These are phyloP conservation scores for Drosophila dives DNA, from an alignment of 2,888 invertebrate genomes.

Conservation along the genomic window DNA sequence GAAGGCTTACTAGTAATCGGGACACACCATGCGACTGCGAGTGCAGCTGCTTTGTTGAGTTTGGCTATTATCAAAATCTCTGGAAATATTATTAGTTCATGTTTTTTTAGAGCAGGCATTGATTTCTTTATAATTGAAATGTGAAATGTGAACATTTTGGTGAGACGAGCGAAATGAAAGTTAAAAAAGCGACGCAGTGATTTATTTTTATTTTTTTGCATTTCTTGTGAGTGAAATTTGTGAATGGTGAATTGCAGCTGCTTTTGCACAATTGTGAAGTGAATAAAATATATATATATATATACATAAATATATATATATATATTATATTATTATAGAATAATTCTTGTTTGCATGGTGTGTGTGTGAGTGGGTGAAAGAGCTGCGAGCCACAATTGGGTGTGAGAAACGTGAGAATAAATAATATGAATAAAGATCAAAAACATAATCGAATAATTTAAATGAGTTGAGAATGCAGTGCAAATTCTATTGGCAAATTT, in stretches of 20 bases:
- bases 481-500: constrained; percentile 70
- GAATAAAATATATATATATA: constrained; percentile 8
- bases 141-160: constrained; percentile 19
- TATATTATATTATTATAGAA: not conserved
- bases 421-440: not conserved
- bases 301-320: constrained; percentile 1
- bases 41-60: constrained; percentile 38
- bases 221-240: constrained; percentile 1
- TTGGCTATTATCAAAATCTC: constrained; percentile 23
- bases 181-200: constrained; percentile 18
- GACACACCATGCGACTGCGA: constrained; percentile 35
- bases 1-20: constrained; percentile 46
- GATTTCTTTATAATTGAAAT: not conserved
- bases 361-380: constrained; percentile 20
- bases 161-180: not conserved
- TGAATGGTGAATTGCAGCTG: constrained; percentile 15
- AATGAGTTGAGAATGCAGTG: constrained; percentile 62
- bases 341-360: constrained; percentile 14
- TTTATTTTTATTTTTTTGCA: not conserved
- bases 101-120: constrained; percentile 37
- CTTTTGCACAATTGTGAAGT: constrained; percentile 21
- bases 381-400: constrained; percentile 22
- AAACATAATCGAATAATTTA: constrained; percentile 5
- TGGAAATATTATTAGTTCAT: constrained; percentile 34
- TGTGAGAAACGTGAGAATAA: constrained; percentile 34